Percentiles rank a stretch among this genome's conserved stretches.
Evolutionary conservation across 1,140 invertebrate species (phyloP).

Genomic region (Atta cephalotes): DNA sequence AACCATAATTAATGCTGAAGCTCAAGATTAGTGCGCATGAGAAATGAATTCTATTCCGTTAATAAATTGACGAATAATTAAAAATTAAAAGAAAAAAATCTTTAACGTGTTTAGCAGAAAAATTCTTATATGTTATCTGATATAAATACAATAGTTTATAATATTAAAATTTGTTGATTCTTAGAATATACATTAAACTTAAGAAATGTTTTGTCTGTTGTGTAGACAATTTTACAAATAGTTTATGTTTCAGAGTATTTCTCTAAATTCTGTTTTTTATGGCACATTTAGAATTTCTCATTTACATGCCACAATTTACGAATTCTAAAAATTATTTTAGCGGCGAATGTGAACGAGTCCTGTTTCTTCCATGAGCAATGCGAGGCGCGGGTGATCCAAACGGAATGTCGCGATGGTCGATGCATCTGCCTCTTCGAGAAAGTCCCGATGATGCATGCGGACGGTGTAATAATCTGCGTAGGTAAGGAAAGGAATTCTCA

Average conservation of each 20-base stretch:
- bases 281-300: background rate
- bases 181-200: background rate
- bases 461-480: slow-evolving; percentile 90
- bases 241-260: background rate
- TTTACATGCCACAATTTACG: background rate
- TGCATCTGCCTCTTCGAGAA: slow-evolving; percentile 93
- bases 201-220: background rate
- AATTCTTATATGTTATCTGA: background rate
- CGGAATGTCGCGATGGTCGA: slow-evolving; percentile 91
- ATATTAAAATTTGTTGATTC: background rate
- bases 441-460: slow-evolving; percentile 88
- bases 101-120: background rate
- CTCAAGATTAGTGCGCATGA: background rate
- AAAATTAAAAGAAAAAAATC: background rate
- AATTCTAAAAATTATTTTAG: slow-evolving; percentile 84
- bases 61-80: background rate
- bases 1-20: background rate
- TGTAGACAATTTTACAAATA: background rate
- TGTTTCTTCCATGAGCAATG: slow-evolving; percentile 94
- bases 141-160: background rate
- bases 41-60: background rate
- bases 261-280: background rate
- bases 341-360: slow-evolving; percentile 91
- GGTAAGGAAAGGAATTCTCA: slow-evolving; percentile 85
- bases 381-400: slow-evolving; percentile 89